Percentiles rank a stretch among this genome's conserved stretches.
phyloP scores from a whole-genome alignment of 2,113 vertebrate genomes.

The Hemiscyllium ocellatum region DNA sequence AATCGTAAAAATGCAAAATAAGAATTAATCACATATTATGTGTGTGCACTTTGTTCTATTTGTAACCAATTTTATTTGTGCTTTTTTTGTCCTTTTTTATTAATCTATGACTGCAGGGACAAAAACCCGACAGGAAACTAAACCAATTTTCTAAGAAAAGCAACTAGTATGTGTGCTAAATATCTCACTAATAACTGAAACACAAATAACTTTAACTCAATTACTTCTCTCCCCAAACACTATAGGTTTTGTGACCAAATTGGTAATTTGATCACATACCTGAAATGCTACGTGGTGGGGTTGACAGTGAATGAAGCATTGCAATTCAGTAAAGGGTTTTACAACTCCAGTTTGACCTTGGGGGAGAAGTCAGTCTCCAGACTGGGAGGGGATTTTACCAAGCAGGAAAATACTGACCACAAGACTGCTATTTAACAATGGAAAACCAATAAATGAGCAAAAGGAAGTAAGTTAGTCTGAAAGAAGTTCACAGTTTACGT shows the following conservation, averaged over 20 bases:
- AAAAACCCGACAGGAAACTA: background rate
- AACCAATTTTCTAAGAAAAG: background rate
- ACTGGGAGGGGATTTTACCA: background rate
- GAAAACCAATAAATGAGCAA: conserved; percentile 18
- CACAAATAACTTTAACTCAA: background rate
- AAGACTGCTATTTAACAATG: conserved; percentile 7
- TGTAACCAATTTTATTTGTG: background rate
- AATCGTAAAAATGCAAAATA: background rate
- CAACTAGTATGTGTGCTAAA: background rate
- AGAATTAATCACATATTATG: background rate
- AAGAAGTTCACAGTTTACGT: background rate
- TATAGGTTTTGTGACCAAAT: background rate
- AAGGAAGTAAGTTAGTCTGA: conserved; percentile 9
- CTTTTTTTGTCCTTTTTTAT: background rate
- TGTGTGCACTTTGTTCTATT: background rate
- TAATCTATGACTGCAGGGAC: background rate
- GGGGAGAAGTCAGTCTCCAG: background rate
- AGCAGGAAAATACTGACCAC: conserved; percentile 35
- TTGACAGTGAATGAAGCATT: background rate
- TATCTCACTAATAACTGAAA: background rate
- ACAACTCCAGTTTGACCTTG: background rate
- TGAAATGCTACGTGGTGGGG: background rate
- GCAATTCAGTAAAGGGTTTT: background rate
- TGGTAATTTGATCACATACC: background rate
- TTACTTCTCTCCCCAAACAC: background rate